These are phyloP conservation scores for Epiperipatus broadwayi DNA, from an alignment of 2,888 invertebrate genomes.

Conservation along the genomic window DNA sequence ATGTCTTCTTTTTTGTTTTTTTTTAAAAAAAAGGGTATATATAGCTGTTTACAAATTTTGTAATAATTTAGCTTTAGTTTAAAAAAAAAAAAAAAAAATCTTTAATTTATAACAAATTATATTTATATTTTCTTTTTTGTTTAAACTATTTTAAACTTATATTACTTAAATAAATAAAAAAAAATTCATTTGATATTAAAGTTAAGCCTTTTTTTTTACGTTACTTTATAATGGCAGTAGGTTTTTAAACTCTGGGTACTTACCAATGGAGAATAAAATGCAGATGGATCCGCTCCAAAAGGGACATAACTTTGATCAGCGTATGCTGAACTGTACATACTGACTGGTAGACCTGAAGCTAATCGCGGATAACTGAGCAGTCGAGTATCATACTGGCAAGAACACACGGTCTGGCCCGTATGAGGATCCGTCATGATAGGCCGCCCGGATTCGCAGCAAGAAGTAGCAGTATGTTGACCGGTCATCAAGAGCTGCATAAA, in stretches of 20 bases:
- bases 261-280: slow-evolving; percentile 31
- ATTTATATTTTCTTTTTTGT: background rate
- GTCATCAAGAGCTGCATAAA: slow-evolving; percentile 1
- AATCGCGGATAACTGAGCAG: slow-evolving; percentile 62
- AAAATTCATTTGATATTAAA: too few species aligned
- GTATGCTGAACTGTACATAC: slow-evolving; percentile 23
- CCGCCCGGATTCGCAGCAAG: slow-evolving; percentile 74
- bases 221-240: background rate
- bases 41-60: too few species aligned
- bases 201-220: too few species aligned
- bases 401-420: slow-evolving; percentile 69
- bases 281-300: slow-evolving; percentile 27
- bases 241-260: too few species aligned
- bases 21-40: too few species aligned
- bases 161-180: slow-evolving; percentile 1
- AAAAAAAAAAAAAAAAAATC: too few species aligned
- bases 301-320: slow-evolving; percentile 27
- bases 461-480: slow-evolving; percentile 8
- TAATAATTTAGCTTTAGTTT: too few species aligned
- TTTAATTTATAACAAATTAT: too few species aligned
- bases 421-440: slow-evolving; percentile 74
- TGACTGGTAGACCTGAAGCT: slow-evolving; percentile 36
- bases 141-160: background rate
- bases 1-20: too few species aligned
- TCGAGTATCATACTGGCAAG: slow-evolving; percentile 53